A percentile compares a stretch with the other conserved stretches of the same genome.
phyloP scores from a whole-genome alignment of 2,888 invertebrate genomes.

The Nemotelus pantherinus region DNA sequence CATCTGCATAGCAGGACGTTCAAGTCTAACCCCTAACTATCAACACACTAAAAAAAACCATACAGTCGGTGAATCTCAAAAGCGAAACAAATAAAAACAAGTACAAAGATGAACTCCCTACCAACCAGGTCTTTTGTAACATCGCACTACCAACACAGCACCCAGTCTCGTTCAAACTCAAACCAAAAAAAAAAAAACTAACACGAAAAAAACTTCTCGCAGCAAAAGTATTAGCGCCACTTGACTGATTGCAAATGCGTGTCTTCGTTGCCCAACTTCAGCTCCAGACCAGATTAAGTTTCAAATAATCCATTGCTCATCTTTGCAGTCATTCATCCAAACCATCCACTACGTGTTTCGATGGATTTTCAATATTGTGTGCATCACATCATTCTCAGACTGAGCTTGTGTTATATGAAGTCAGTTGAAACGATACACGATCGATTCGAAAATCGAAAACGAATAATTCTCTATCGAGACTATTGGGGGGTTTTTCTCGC shows the following conservation, averaged over 20 bases:
- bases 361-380: constrained; percentile 14
- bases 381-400: constrained; percentile 8
- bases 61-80: too few relatives aligned
- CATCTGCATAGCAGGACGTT: too few relatives aligned
- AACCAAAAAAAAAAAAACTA: not conserved
- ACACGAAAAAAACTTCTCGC: constrained; percentile 18
- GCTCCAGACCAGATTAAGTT: constrained; percentile 10
- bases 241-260: constrained; percentile 44
- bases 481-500: constrained; percentile 19
- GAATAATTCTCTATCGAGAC: not conserved
- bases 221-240: constrained; percentile 47
- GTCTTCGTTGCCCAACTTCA: constrained; percentile 26
- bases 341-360: not conserved
- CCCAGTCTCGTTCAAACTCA: not conserved
- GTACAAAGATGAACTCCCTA: too few relatives aligned
- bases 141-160: too few relatives aligned
- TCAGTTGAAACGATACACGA: too few relatives aligned
- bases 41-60: too few relatives aligned
- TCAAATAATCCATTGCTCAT: not conserved
- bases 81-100: too few relatives aligned
- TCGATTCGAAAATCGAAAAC: not conserved
- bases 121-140: too few relatives aligned
- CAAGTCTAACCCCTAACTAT: too few relatives aligned
- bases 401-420: not conserved
- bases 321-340: not conserved